phyloP scores from a whole-genome alignment of 2,797 vertebrate genomes.

The Anas bernieri region DNA sequence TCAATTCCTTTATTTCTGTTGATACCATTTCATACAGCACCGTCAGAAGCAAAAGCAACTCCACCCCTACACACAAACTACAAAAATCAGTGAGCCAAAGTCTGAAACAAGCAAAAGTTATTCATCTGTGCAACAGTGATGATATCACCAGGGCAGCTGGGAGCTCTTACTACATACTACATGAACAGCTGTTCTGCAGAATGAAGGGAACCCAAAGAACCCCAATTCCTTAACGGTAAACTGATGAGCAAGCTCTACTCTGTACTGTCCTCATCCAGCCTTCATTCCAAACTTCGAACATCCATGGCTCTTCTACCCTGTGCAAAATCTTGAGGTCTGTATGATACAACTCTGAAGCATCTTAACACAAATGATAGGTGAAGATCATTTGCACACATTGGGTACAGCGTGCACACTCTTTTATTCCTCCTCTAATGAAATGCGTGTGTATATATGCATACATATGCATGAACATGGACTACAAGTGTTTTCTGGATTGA shows the following conservation, averaged over 20 bases:
- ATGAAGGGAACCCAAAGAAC: background rate
- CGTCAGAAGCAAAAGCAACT: background rate
- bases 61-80: no score
- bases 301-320: background rate
- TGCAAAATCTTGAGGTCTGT: background rate
- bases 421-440: background rate
- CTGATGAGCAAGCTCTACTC: no score
- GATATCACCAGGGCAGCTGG: background rate
- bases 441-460: accelerated
- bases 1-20: background rate
- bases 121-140: background rate
- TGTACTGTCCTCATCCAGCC: background rate
- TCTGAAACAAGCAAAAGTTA: background rate
- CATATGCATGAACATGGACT: accelerated
- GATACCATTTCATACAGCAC: background rate
- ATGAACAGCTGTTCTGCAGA: background rate
- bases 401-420: background rate
- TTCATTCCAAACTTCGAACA: background rate
- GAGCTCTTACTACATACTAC: background rate
- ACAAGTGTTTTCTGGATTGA: background rate
- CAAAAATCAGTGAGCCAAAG: background rate
- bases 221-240: no score
- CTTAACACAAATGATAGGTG: background rate
- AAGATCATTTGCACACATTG: background rate
- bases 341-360: background rate